Evolutionary conservation across 2,113 vertebrate species (phyloP).

Genomic region (Marcusenius ussheri): DNA sequence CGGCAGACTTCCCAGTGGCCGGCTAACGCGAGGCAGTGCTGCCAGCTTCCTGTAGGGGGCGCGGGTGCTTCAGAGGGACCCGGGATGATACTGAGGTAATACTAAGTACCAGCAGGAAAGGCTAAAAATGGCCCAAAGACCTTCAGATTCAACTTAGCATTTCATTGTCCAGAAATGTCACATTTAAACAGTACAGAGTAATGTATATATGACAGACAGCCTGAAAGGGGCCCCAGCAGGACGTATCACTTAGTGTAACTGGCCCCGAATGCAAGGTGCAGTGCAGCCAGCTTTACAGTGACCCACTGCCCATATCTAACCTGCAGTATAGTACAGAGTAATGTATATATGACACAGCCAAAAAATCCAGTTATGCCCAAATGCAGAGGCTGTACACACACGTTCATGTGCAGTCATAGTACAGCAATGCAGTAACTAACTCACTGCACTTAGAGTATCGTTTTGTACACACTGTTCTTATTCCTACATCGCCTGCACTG

Average conservation of each 20-base stretch:
- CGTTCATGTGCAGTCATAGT: too few species aligned
- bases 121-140: neutral
- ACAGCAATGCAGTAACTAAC: too few species aligned
- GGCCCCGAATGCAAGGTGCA: too few species aligned
- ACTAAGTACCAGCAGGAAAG: neutral
- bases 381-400: too few species aligned
- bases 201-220: too few species aligned
- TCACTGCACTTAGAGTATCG: too few species aligned
- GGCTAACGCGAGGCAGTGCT: neutral
- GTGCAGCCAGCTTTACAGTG: too few species aligned
- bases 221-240: too few species aligned
- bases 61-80: neutral
- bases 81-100: neutral
- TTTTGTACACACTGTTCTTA: neutral
- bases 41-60: neutral
- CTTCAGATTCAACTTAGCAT: neutral
- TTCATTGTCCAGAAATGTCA: neutral
- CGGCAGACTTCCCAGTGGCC: neutral
- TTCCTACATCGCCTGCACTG: neutral
- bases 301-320: too few species aligned
- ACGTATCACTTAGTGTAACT: too few species aligned
- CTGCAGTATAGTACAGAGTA: too few species aligned
- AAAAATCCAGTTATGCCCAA: too few species aligned
- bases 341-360: neutral
- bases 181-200: neutral